Evolutionary conservation across 1,140 invertebrate genomes (phyloP).

Genomic region (Lutraria rhynchaena): DNA sequence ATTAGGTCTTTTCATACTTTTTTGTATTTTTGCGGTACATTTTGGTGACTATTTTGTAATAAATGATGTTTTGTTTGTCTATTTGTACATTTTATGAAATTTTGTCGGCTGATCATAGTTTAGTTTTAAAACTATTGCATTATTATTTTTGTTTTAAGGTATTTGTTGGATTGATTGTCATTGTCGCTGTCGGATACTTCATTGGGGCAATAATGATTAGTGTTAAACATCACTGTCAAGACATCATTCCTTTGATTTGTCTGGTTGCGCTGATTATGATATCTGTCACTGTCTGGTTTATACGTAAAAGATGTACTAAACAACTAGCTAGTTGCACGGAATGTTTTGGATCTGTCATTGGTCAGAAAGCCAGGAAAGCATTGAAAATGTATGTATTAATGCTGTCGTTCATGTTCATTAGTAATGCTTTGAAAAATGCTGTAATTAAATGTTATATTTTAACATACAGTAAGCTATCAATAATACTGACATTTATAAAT

Average conservation of each 20-base stretch:
- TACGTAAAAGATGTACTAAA: not conserved
- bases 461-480: no score
- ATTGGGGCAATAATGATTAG: constrained; percentile 35
- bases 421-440: no score
- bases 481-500: no score
- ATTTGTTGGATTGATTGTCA: not conserved
- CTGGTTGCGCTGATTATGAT: constrained; percentile 7
- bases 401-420: no score
- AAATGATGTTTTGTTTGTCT: not conserved
- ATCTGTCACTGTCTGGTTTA: constrained; percentile 19
- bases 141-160: constrained; percentile 3
- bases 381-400: constrained; percentile 56
- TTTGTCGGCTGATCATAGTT: not conserved
- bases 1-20: not conserved
- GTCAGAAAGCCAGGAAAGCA: not conserved
- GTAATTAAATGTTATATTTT: no score
- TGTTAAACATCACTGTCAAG: not conserved
- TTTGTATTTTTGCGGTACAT: not conserved
- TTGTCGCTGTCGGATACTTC: constrained; percentile 22
- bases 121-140: not conserved
- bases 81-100: not conserved
- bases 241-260: constrained; percentile 19
- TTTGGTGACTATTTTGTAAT: not conserved
- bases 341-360: not conserved
- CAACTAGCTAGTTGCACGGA: not conserved